Evolutionary conservation across 2,888 invertebrate species (phyloP).

Genomic region (Diarsia rubi): DNA sequence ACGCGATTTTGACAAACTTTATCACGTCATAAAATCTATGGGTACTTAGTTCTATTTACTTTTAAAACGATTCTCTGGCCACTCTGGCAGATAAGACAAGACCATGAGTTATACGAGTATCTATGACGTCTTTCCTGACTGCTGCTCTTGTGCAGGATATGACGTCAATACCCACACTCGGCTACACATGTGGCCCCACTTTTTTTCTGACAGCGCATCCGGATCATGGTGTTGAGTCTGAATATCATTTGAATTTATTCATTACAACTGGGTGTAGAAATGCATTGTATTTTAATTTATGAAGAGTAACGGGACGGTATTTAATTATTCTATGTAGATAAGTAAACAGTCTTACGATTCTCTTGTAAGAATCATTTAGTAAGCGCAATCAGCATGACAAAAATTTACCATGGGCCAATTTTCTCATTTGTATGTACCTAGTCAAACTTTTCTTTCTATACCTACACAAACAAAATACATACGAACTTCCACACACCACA

Average conservation of each 20-base stretch:
- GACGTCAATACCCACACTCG: constrained; percentile 62
- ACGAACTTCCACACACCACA: too few relatives aligned
- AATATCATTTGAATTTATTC: constrained; percentile 15
- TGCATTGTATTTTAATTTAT: constrained; percentile 30
- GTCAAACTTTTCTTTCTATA: neutral
- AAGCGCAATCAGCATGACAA: neutral
- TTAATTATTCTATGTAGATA: constrained; percentile 5
- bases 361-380: neutral
- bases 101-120: constrained; percentile 32
- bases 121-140: constrained; percentile 50
- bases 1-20: neutral
- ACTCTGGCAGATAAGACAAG: constrained; percentile 1
- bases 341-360: neutral
- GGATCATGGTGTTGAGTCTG: constrained; percentile 19
- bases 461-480: neutral
- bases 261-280: constrained; percentile 25
- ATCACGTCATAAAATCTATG: neutral
- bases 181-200: constrained; percentile 55
- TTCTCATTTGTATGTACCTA: neutral
- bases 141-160: constrained; percentile 54
- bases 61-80: neutral
- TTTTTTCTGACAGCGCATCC: constrained; percentile 56
- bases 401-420: neutral
- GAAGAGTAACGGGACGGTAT: constrained; percentile 7
- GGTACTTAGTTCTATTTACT: neutral